Base-by-base conservation (phyloP, 2,888 invertebrate species). In the Chouioia cunea region DNA sequence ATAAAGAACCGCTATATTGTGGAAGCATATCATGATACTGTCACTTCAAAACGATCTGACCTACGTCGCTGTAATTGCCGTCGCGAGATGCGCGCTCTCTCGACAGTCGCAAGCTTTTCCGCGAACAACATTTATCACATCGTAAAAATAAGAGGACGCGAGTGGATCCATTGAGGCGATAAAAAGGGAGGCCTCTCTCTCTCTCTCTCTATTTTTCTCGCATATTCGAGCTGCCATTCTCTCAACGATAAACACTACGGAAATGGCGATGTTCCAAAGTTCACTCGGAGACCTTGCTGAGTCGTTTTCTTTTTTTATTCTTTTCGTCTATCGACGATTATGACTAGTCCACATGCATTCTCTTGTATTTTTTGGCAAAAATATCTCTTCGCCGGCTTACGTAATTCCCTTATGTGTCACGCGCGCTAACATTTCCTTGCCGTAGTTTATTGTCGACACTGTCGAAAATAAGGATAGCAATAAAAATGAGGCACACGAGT, bases 191-290 rank as follows among this genome's bases (percentile, higher is more conserved):
- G 67, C 58, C 59, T 59, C 10, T 10, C 36, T 36, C 36, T 60
- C 59, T 36, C 6, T 53, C 59, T 59, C 10, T 10, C 36, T 36
- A 6, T 60, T 53, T 36, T 12, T 53, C 54, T 46, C 57, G 58
- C 36, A 60, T 54, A 54, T 60, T 47, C 54, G 67, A 58, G 60
- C 50, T 54, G 43, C 36, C 53, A 15, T 23, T 60, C 27, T 47
- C 59, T 47, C 18, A 16, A 59, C 52, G 67, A 67, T 67, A 62
- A 58, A 43, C 71, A 18, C 53, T 47, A 48, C 47, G 50, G 50
- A 71, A 67, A 71, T 67, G 71, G 71, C 71, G 44, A 53, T 52
- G 67, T 71, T 66, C 66, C 71, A 71, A 71, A 71, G 67, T 71
- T 67, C 63, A 71, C 58, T 58, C 14, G 16, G 44, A 67, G 67